phyloP scores from a whole-genome alignment of 1,140 invertebrate genomes.

The Ips typographus region DNA sequence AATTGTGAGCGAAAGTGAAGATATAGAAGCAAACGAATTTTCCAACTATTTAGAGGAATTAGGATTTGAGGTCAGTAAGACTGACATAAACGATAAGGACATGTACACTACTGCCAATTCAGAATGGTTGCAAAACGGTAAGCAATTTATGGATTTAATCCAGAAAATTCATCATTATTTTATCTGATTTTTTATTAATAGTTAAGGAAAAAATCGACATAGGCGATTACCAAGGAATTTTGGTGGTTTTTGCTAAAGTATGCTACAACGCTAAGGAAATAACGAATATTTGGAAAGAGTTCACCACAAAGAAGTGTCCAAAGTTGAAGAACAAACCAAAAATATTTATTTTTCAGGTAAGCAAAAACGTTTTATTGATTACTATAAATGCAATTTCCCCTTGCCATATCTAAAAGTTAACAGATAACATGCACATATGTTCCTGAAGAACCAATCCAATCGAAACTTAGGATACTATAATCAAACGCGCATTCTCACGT shows the following conservation, averaged over 20 bases:
- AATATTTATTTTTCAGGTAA: slow-evolving; percentile 48
- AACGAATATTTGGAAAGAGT: slow-evolving; percentile 37
- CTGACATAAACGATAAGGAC: background rate
- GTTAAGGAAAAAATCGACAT: background rate
- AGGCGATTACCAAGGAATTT: slow-evolving; percentile 8
- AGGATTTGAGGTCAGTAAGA: background rate
- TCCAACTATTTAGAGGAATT: slow-evolving; percentile 3
- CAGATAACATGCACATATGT: too few species aligned
- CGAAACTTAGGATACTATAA: too few species aligned
- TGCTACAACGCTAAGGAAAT: background rate
- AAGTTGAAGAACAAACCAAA: slow-evolving; percentile 44
- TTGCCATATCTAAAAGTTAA: too few species aligned
- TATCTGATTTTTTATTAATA: background rate
- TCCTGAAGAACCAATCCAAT: too few species aligned
- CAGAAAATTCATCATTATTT: background rate
- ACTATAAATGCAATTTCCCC: background rate
- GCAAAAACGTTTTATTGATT: background rate
- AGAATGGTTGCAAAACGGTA: slow-evolving; percentile 9
- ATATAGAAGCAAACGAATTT: slow-evolving; percentile 8
- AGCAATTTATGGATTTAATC: background rate
- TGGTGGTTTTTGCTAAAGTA: slow-evolving; percentile 15
- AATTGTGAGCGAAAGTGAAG: slow-evolving; percentile 23
- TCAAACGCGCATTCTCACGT: too few species aligned
- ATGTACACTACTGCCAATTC: background rate
- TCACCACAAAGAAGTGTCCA: slow-evolving; percentile 35